Percentiles rank a stretch among this genome's conserved stretches.
Conservation (phyloP, 2,888 invertebrate species). For the Ischnus inquisitorius region DNA sequence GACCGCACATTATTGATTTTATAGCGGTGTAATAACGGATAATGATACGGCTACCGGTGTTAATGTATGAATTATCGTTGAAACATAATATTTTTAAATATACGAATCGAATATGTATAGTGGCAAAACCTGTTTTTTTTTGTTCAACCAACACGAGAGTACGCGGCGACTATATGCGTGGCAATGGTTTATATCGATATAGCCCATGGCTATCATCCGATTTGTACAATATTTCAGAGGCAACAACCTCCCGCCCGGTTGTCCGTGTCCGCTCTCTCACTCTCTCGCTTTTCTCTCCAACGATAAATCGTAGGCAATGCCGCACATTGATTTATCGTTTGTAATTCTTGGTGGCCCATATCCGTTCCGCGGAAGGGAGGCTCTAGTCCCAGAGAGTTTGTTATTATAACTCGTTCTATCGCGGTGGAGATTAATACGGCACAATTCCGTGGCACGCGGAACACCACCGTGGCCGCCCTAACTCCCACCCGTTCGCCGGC, state of each 20-base stretch:
- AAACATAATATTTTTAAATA: constrained; percentile 24
- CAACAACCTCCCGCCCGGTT: constrained; percentile 31
- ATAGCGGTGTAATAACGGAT: constrained; percentile 15
- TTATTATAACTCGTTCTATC: constrained; percentile 69
- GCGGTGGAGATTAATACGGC: constrained; percentile 70
- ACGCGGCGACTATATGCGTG: constrained; percentile 18
- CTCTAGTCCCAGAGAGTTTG: constrained; percentile 55
- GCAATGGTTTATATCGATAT: constrained; percentile 25
- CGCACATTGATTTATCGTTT: constrained; percentile 72
- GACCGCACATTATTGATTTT: constrained; percentile 52
- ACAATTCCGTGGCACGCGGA: constrained; percentile 69
- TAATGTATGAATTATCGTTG: constrained; percentile 43
- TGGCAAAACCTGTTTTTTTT: constrained; percentile 46
- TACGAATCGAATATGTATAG: constrained; percentile 20
- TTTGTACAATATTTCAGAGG: constrained; percentile 29
- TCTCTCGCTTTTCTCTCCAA: constrained; percentile 4
- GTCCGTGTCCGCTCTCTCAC: background rate
- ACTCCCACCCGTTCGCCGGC: constrained; percentile 23
- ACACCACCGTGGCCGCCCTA: constrained; percentile 45
- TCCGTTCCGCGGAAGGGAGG: constrained; percentile 62
- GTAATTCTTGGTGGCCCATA: constrained; percentile 69
- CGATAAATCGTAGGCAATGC: constrained; percentile 69
- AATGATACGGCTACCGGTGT: constrained; percentile 49
- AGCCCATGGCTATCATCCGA: constrained; percentile 22
- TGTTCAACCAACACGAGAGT: background rate